Conservation (phyloP, 1,140 invertebrate genomes). For the Drosophila novamexicana region DNA sequence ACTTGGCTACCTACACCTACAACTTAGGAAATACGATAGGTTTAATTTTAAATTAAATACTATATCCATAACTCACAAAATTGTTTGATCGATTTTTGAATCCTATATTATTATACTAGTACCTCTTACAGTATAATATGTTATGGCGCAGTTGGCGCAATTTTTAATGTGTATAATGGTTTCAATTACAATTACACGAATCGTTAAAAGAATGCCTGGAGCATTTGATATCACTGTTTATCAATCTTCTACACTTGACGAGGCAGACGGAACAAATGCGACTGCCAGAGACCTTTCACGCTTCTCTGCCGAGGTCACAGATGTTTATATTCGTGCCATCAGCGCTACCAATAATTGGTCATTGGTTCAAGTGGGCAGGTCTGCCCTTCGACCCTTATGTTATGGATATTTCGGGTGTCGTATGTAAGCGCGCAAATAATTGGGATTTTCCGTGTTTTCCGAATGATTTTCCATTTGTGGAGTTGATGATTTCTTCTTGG, state of each 20-base stretch:
- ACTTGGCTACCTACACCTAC: not conserved
- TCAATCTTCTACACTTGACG: conserved; percentile 65
- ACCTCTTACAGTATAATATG: not conserved
- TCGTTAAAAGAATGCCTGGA: conserved; percentile 1
- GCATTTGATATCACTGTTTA: conserved; percentile 46
- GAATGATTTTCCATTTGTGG: conserved; percentile 66
- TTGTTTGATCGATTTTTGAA: too few relatives aligned
- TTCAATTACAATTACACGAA: conserved; percentile 21
- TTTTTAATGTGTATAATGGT: conserved; percentile 4
- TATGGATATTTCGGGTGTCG: conserved; percentile 15
- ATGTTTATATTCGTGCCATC: conserved; percentile 71
- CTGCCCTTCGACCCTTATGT: conserved; percentile 13
- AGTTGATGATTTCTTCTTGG: conserved; percentile 24
- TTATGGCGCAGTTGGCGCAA: not conserved
- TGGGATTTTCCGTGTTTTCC: conserved; percentile 73
- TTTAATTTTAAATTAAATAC: not conserved
- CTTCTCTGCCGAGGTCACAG: conserved; percentile 64
- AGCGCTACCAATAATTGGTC: conserved; percentile 70
- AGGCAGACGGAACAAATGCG: conserved; percentile 30
- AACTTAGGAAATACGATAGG: not conserved
- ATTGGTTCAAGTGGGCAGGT: conserved; percentile 53
- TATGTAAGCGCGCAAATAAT: conserved; percentile 42
- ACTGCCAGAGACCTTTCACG: conserved; percentile 54
- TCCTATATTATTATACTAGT: not conserved
- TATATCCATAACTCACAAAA: too few relatives aligned